Evolutionary conservation across 37 sponge, comb jelly and placozoan species (phyloP).

Genomic region (Halichondria panicea): DNA sequence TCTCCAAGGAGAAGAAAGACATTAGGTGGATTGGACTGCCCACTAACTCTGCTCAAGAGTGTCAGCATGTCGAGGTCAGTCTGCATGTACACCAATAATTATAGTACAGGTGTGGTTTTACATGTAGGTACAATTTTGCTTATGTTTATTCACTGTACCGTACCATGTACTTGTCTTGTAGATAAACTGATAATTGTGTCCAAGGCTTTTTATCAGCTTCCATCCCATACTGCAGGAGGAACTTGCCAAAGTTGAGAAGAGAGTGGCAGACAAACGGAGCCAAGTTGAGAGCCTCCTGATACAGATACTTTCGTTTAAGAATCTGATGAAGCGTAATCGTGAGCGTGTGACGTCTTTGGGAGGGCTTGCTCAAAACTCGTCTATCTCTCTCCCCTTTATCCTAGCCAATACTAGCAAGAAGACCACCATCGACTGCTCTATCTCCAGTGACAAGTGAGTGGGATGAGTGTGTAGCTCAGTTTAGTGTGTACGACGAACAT

Average conservation of each 20-base stretch:
- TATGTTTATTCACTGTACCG: neutral
- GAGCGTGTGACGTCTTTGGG: constrained; percentile 62
- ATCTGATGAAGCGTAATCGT: constrained; percentile 86
- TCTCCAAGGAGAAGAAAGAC: constrained; percentile 96
- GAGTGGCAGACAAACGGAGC: constrained; percentile 67
- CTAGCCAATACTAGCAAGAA: constrained; percentile 81
- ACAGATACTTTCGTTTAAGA: constrained; percentile 85
- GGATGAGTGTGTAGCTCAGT: neutral
- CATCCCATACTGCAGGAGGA: constrained; percentile 61
- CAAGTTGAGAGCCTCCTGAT: constrained; percentile 74
- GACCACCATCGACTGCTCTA: constrained; percentile 93
- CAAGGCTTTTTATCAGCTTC: neutral
- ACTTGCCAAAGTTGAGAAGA: constrained; percentile 52
- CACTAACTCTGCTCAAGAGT: constrained; percentile 94
- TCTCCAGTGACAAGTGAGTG: constrained; percentile 93
- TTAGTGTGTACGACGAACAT: neutral
- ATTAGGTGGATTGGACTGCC: constrained; percentile 96
- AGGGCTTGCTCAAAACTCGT: constrained; percentile 75
- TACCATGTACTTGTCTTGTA: neutral
- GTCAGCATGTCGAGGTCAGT: constrained; percentile 84
- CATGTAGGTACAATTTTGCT: neutral
- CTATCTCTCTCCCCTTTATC: constrained; percentile 87
- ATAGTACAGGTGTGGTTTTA: neutral
- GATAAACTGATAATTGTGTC: neutral
- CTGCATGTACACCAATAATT: neutral